These are phyloP conservation scores for Magallana ariakensis DNA, from an alignment of 1,140 invertebrate genomes.

Conservation along the genomic window DNA sequence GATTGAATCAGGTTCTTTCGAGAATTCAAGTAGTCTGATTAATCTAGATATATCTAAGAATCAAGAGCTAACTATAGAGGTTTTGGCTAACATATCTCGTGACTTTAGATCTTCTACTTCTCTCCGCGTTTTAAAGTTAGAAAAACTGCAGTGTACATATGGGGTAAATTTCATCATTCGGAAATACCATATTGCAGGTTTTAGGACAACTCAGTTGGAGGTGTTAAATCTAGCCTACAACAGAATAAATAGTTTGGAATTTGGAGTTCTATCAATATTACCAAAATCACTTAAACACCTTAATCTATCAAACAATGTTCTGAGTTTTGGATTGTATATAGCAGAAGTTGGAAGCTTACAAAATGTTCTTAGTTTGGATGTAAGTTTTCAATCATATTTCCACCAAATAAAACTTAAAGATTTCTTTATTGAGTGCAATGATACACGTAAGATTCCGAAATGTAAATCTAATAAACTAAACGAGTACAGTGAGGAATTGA, in stretches of 20 bases:
- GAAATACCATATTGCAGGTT: not conserved
- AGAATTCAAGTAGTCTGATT: not conserved
- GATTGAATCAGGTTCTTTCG: not conserved
- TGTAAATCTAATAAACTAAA: no score
- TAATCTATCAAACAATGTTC: not conserved
- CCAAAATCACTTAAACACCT: slow-evolving; percentile 9
- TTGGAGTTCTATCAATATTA: slow-evolving; percentile 18
- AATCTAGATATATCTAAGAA: slow-evolving; percentile 11
- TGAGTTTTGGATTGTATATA: slow-evolving; percentile 12
- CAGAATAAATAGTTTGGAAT: not conserved
- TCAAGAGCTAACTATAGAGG: slow-evolving; percentile 7
- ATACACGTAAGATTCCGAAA: not conserved
- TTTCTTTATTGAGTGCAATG: not conserved
- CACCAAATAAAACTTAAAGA: not conserved
- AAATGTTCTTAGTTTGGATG: not conserved
- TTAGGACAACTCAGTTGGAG: not conserved
- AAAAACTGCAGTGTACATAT: slow-evolving; percentile 22
- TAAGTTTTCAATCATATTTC: not conserved
- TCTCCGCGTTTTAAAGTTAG: not conserved
- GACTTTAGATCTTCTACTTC: not conserved
- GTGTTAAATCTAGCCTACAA: not conserved
- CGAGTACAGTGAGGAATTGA: no score
- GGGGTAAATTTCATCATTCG: not conserved
- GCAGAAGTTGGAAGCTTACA: not conserved
- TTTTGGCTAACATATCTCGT: not conserved